Base-by-base conservation (phyloP, 2,888 invertebrate species). In the Drosophila lacicola region DNA sequence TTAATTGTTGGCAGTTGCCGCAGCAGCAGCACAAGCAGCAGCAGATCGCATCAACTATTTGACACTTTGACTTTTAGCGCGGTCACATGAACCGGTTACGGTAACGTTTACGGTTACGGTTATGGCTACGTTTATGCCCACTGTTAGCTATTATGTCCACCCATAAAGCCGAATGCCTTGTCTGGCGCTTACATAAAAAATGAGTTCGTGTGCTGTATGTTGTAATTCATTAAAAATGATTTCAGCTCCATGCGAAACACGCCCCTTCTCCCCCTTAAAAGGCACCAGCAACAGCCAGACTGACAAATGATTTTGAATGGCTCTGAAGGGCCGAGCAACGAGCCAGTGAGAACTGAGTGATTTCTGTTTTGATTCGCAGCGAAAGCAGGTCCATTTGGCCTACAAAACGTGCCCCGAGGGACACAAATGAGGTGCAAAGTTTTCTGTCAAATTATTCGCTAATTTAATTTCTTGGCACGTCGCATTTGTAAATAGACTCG, bases 391-490 rank as follows among this genome's bases (percentile, higher is more conserved):
- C 17, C 42, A 53, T 33, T 54, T 45, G 3, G n/a, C 34, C 29
- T 11, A 47, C 37, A 47, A 56, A 60, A 61, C 49, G 55, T 58
- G 66, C 54, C 51, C 25, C 21, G 29, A 42, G 57, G 19, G 25
- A n/a, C 34, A 19, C 29, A 62, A 50, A 78, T 47, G 81, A 70
- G 87, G 70, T 74, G 78, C 63, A 34, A 83, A 80, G 67, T 54
- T 67, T 64, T 49, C 66, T 53, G 53, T 63, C 51, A 70, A 74
- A 80, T 80, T 88, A 79, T 70, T 70, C 75, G 72, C 72, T 85
- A 85, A 85, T 85, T 85, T 80, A 85, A 89, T 85, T 85, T 74
- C 89, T 63, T 63, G 70, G 60, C 89, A 85, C 80, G 89, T 89
- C 60, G 55, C 29, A 34, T 46, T 45, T 46, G 57, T 64, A 60